Conservation (phyloP, 1,140 invertebrate genomes). For the Nephotettix cincticeps region DNA sequence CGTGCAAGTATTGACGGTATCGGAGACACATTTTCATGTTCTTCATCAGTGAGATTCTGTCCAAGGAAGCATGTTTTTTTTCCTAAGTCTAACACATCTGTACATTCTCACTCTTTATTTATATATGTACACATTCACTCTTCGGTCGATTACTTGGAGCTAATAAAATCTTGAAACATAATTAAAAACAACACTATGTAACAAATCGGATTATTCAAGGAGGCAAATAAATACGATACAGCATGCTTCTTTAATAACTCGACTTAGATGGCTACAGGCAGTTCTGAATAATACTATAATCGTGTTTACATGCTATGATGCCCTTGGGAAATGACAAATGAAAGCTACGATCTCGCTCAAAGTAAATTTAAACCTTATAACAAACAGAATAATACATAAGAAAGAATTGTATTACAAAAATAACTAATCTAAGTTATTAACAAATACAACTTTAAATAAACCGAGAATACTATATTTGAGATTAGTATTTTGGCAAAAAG, state of each 20-base stretch:
- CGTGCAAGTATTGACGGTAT: neutral
- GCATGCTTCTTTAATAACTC: neutral
- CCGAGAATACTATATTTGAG: too few species aligned
- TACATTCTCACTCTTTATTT: constrained; percentile 24
- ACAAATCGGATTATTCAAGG: neutral
- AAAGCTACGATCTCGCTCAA: too few species aligned
- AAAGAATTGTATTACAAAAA: too few species aligned
- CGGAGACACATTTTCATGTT: neutral
- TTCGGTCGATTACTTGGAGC: neutral
- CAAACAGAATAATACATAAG: too few species aligned
- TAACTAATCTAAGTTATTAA: too few species aligned
- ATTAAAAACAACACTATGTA: constrained; percentile 21
- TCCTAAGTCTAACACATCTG: constrained; percentile 19
- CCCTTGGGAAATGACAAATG: too few species aligned
- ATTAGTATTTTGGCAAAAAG: too few species aligned
- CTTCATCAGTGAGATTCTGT: constrained; percentile 10
- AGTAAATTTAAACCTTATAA: too few species aligned
- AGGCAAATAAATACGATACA: neutral
- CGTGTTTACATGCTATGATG: too few species aligned
- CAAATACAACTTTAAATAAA: too few species aligned
- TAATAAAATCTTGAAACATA: constrained; percentile 21
- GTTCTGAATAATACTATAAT: too few species aligned
- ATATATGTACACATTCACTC: constrained; percentile 28
- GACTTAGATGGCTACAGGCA: too few species aligned
- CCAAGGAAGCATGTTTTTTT: constrained; percentile 35